phyloP scores from a whole-genome alignment of 1,140 invertebrate genomes.

The Chlorops oryzae region DNA sequence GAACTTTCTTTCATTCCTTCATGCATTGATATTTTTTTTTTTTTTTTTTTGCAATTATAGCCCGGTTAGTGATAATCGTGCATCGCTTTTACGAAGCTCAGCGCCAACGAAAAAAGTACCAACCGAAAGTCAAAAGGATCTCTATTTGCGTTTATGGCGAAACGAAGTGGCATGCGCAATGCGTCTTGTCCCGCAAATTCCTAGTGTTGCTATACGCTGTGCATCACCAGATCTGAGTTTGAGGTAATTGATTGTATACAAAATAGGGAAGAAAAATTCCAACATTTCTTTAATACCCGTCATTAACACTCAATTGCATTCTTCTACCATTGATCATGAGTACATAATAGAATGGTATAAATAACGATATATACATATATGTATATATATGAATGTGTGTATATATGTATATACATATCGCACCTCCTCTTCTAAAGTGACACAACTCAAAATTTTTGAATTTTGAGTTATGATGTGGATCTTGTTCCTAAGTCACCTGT shows the following conservation, averaged over 20 bases:
- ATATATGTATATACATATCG: too few species aligned
- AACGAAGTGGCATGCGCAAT: slow-evolving; percentile 95
- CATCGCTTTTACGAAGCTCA: slow-evolving; percentile 78
- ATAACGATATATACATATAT: too few species aligned
- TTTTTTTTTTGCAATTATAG: slow-evolving; percentile 52
- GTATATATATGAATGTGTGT: too few species aligned
- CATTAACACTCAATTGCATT: not conserved
- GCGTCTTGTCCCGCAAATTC: slow-evolving; percentile 79
- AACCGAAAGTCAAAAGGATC: slow-evolving; percentile 68
- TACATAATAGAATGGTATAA: too few species aligned
- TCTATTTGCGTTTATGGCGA: slow-evolving; percentile 86
- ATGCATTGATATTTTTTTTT: slow-evolving; percentile 4
- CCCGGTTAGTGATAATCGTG: slow-evolving; percentile 93
- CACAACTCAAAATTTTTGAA: too few species aligned
- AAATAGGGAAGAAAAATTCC: not conserved
- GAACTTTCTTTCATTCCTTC: not conserved
- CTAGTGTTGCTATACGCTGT: slow-evolving; percentile 76
- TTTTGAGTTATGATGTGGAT: too few species aligned
- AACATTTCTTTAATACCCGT: not conserved
- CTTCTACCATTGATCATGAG: too few species aligned
- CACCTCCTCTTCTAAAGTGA: too few species aligned
- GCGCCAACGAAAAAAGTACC: slow-evolving; percentile 71
- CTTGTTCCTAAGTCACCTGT: too few species aligned
- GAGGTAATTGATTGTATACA: slow-evolving; percentile 56
- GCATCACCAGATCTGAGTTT: slow-evolving; percentile 87